phyloP scores from a whole-genome alignment of 1,140 invertebrate genomes.

The Arion vulgaris region DNA sequence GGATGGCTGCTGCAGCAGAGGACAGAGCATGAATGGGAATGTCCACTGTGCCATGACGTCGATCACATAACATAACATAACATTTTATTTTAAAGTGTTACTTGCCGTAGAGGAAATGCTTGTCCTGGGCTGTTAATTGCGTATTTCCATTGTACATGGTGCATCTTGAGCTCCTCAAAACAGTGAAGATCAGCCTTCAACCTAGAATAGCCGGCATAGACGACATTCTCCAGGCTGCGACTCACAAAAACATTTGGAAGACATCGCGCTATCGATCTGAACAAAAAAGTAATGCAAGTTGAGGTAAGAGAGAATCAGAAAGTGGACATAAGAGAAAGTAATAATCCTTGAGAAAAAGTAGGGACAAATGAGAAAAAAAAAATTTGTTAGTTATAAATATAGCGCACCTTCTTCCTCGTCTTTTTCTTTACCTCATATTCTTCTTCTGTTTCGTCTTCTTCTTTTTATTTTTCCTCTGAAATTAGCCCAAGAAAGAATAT shows the following conservation, averaged over 20 bases:
- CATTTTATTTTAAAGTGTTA: background rate
- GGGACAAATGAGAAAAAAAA: no score
- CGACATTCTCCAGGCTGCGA: constrained; percentile 32
- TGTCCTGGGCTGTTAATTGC: constrained; percentile 56
- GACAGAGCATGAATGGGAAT: no score
- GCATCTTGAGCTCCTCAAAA: constrained; percentile 48
- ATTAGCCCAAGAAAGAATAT: no score
- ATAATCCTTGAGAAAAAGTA: background rate
- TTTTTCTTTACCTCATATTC: no score
- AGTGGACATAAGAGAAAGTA: background rate
- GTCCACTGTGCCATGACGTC: no score
- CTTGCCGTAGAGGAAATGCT: constrained; percentile 54
- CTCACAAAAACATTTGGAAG: constrained; percentile 61
- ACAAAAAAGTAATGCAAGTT: background rate
- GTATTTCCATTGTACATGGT: constrained; percentile 48
- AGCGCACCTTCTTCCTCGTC: no score
- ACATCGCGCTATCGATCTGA: constrained; percentile 46
- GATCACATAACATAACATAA: no score
- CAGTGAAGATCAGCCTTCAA: constrained; percentile 55
- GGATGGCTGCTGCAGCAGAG: no score
- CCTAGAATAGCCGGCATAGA: constrained; percentile 36
- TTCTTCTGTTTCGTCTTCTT: no score
- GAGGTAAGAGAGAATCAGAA: background rate
- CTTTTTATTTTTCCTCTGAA: no score
- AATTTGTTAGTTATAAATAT: no score